Evolutionary conservation across 2,888 invertebrate species (phyloP).

Genomic region (Melangyna quadrimaculata): DNA sequence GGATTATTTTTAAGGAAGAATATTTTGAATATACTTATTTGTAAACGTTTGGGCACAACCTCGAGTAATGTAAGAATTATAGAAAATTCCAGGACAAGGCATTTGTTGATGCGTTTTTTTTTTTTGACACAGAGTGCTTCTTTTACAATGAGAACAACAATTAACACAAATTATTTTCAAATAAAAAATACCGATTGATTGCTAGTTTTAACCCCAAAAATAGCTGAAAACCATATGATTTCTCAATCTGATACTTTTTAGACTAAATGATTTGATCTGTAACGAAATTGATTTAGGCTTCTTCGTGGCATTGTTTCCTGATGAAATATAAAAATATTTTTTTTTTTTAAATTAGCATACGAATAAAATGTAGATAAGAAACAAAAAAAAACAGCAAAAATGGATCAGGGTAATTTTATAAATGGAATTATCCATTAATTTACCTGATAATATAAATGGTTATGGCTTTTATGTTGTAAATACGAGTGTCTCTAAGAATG

Average conservation of each 20-base stretch:
- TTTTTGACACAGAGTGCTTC: not conserved
- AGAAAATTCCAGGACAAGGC: not conserved
- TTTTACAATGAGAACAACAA: not conserved
- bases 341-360: not conserved
- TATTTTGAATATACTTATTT: not conserved
- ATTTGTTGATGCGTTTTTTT: not conserved
- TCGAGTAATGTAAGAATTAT: no score
- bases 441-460: conserved; percentile 60
- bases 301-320: conserved; percentile 56
- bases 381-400: not conserved
- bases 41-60: not conserved
- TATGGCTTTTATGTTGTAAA: conserved; percentile 40
- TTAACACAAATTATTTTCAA: not conserved
- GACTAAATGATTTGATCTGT: conserved; percentile 39
- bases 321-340: conserved; percentile 37
- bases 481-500: conserved; percentile 36
- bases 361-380: no score
- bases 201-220: not conserved
- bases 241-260: not conserved
- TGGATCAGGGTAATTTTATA: not conserved
- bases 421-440: conserved; percentile 21
- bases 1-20: not conserved
- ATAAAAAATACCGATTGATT: not conserved
- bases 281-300: conserved; percentile 52
- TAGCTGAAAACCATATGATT: not conserved